phyloP scores from a whole-genome alignment of 2,888 invertebrate species.

The Lasioglossum vierecki region DNA sequence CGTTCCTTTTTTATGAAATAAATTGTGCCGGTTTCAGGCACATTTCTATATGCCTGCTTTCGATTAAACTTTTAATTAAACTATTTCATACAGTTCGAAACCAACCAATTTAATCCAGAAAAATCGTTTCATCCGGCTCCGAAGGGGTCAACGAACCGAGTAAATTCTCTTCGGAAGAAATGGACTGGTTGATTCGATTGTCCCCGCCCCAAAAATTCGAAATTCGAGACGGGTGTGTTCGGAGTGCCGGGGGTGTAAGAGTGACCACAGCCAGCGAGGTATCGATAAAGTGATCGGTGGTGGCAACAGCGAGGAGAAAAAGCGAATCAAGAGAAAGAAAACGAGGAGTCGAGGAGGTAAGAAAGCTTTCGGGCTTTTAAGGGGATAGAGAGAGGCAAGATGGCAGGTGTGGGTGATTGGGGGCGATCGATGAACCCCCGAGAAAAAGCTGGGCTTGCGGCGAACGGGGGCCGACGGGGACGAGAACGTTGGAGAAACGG shows the following conservation, averaged over 20 bases:
- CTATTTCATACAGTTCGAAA: background rate
- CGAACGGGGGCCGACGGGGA: conserved; percentile 50
- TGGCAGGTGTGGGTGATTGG: conserved; percentile 81
- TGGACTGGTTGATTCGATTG: background rate
- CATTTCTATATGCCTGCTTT: background rate
- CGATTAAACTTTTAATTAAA: background rate
- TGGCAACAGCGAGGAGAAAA: conserved; percentile 8
- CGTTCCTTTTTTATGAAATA: background rate
- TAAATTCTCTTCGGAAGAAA: background rate
- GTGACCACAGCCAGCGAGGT: background rate
- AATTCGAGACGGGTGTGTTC: background rate
- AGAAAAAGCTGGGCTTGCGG: conserved; percentile 74
- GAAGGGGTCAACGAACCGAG: background rate
- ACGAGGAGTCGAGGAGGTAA: conserved; percentile 34
- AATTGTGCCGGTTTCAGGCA: background rate
- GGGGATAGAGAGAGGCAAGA: conserved; percentile 75
- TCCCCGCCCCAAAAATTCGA: conserved; percentile 1
- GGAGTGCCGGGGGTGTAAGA: background rate
- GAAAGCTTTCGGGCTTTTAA: conserved; percentile 73
- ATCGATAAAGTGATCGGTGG: background rate
- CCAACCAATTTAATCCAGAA: background rate
- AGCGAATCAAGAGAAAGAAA: conserved; percentile 26
- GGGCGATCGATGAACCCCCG: conserved; percentile 83
- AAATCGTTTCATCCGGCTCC: background rate
- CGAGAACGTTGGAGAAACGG: conserved; percentile 8